Base-by-base conservation (phyloP, 2,888 invertebrate species). In the Automeris io region DNA sequence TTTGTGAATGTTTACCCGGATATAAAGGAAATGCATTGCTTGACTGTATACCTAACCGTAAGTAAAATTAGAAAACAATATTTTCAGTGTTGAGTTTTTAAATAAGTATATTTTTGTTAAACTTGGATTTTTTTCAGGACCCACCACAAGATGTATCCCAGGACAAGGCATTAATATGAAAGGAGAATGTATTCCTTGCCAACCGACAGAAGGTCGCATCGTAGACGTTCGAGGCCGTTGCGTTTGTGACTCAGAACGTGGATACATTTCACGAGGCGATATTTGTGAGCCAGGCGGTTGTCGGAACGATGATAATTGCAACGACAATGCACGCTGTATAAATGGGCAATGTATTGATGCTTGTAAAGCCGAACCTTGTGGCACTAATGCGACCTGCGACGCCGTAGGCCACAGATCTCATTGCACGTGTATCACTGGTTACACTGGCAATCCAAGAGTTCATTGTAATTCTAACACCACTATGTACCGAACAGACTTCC, bases 1-100 rank as follows among this genome's bases (percentile, higher is more conserved):
- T 94, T 45, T 97, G 96, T 63, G 93, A 94, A 73, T 97, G 97
- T 68, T 69, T 92, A 31, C 92, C 93, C 22, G 96, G 95, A 43
- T 95, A 92, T 67, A 91, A 91, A 74, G 97, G 96, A 69, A 95
- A 96, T 68, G 96, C 96, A 12, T 92, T 95, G 5, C 88, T 93
- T 6, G 91, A 92, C 62, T 97, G 96, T 63, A 71, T 63, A 44
- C 70, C 78, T 7, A 92, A 93, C 54, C 89, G 95, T 92, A 88
- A 90, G 90, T 89, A 18, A 9, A 16, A 9, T 1, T 5, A 29
- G n/a, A n/a, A 16, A 16, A 16, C 13, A 29, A n/a, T 16, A 21
- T 19, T 31, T 6, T n/a, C 1, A 11, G 3, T 7, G 16, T 21
- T 32, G 5, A 18, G 16, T 4, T 9, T 22, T 23, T 8, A 7